Base-by-base conservation (phyloP, 2,888 invertebrate species). In the Ophioninae sp. region DNA sequence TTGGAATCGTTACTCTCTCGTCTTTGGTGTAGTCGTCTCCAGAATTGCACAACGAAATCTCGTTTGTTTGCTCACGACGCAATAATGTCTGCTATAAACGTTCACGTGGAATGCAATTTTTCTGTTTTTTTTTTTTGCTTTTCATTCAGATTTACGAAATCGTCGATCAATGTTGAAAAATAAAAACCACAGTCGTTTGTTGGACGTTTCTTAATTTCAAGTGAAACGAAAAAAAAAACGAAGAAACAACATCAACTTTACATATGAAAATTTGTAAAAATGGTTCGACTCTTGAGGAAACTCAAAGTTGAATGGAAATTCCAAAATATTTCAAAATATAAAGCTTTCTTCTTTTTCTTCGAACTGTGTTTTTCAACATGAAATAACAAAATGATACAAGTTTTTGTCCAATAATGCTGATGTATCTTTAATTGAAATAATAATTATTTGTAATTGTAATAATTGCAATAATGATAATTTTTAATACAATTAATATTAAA, bases 1-100 rank as follows among this genome's bases (percentile, higher is more conserved):
- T 73, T 30, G 68, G 65, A 74, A 79, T 79, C 58, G 79, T 71
- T 58, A 65, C 58, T 41, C 51, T 77, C 61, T 51, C 74, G 63
- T 75, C 65, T 74, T 75, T 65, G 41, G 22, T 41, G 58, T 65
- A 37, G n/a, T 71, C 71, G 37, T 71, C 74, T 69, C 65, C 61
- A 22, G n/a, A 17, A 64, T 82, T 82, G 59, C 71, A 58, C 71
- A 79, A 82, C 44, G 39, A 71, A 68, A 41, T 44, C 17, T 22
- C 37, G 39, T 68, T 74, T 39, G 59, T 73, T 72, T 37, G 72
- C 72, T 72, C 39, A 51, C 51, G 8, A 37, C 20, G 20, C 56
- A 56, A 71, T 58, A 56, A 69, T 37, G 20, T 13, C 58, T 51
- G 51, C 51, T 51, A 17, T 51, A 51, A 30, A 51, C 51, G 51